Evolutionary conservation across 2,797 vertebrate species (phyloP).

Genomic region (Eupleurogrammus muticus): DNA sequence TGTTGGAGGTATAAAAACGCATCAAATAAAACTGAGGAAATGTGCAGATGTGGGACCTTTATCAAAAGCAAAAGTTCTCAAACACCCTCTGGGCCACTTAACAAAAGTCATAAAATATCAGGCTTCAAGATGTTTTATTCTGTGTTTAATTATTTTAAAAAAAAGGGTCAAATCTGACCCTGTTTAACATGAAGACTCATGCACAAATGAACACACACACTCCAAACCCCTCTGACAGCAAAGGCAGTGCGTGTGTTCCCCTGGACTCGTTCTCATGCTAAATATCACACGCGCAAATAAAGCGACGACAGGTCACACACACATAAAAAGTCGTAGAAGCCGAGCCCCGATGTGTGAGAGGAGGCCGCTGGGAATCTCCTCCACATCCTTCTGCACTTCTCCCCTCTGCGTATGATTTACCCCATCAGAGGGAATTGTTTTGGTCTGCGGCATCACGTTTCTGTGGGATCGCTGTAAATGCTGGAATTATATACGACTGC

Average conservation of each 20-base stretch:
- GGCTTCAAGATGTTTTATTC: too few relatives aligned
- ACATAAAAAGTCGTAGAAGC: slow-evolving; percentile 35
- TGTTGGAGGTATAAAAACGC: too few relatives aligned
- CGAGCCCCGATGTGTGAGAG: slow-evolving; percentile 20
- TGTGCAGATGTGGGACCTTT: too few relatives aligned
- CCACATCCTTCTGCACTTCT: slow-evolving; percentile 20
- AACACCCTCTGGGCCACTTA: too few relatives aligned
- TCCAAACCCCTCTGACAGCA: slow-evolving; percentile 13
- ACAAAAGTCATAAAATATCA: too few relatives aligned
- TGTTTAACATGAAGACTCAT: slow-evolving; percentile 25
- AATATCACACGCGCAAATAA: slow-evolving; percentile 20
- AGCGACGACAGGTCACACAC: slow-evolving; percentile 31
- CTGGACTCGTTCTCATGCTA: slow-evolving; percentile 35
- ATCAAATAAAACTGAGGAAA: too few relatives aligned
- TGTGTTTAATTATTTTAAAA: too few relatives aligned
- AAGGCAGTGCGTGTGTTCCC: slow-evolving; percentile 40
- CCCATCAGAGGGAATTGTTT: slow-evolving; percentile 41
- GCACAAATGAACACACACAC: slow-evolving; percentile 47
- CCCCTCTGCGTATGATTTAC: slow-evolving; percentile 28
- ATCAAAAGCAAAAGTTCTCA: too few relatives aligned
- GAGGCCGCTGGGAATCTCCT: not conserved
- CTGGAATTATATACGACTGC: slow-evolving; percentile 22
- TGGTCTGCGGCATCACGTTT: slow-evolving; percentile 22
- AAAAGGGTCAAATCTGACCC: slow-evolving; percentile 31
- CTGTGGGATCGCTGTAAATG: slow-evolving; percentile 36